Base-by-base conservation (phyloP, 2,888 invertebrate genomes). In the Mactromeris polynyma region DNA sequence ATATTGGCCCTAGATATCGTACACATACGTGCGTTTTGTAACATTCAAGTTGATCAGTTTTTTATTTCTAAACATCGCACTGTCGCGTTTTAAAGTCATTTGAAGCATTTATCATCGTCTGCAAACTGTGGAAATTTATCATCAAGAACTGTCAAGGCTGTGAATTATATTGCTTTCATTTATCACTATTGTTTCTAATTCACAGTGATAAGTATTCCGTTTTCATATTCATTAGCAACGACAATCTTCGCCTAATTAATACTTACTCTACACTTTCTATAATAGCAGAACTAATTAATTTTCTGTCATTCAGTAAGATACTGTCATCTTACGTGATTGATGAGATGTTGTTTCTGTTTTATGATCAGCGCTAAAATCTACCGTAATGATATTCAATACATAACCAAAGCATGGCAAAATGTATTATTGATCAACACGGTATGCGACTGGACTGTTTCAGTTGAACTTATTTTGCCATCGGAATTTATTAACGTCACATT, bases 271-370 rank as follows among this genome's bases (percentile, higher is more conserved):
- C 58, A 64, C 26, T 64, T 64, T 26, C 58, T 64, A 64, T 64
- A 64, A 64, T 64, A 64, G 26, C 58, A n/a, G 26, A 64, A 64
- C 58, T 64, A 64, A 64, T 64, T 64, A 64, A 26, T 64, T 64
- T 14, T 51, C 51, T 51, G 51, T 19, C 51, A 51, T 51, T 64
- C 26, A 7, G n/a, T 64, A n/a, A 7, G 58, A 6, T 26, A 3
- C 58, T 26, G 58, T 26, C 58, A 6, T 64, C 58, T 64, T 3
- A 64, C 58, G 9, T 64, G 58, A 64, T 64, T 21, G 58, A 64
- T 64, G 58, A 26, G 26, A 26, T 64, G 26, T 14, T 64, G 58
- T n/a, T 26, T n/a, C 58, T 64, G 26, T 6, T 64, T 64, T 64
- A 64, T 26, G 9, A 64, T 64, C 58, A 6, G 58, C 21, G 26